Evolutionary conservation across 1,140 invertebrate genomes (phyloP), one percentile per base, ranked within the genome.

Genomic region (Eupristina koningsbergeri): DNA sequence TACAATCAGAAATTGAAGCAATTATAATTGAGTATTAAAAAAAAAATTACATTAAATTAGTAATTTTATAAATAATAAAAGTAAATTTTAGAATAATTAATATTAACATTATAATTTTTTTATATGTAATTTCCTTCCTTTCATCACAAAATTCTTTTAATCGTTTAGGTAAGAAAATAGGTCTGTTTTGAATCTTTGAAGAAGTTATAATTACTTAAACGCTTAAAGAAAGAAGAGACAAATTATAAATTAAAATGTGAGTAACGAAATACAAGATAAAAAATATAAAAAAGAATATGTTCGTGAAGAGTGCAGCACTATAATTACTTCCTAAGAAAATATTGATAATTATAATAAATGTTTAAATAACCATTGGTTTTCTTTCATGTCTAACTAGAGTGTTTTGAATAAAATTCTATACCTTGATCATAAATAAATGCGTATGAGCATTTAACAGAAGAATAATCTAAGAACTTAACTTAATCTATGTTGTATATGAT

Each of bases 321-420:
- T 39, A 69, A 5, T 22, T 39, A 36, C 15, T 69, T 19, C 17
- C 26, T 47, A 67, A 79, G 67, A 41, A 47, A 11, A 45, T 67
- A 41, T 76, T 74, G 41, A 82, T 82, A 76, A 82, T 82, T n/a
- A 73, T 63, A 76, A 82, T 82, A 47, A 82, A 58, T 34, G 58
- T 58, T 82, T 82, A 82, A 76, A 64, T 53, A 36, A 47, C 61
- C 31, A 3, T 6, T 17, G 53, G 61, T 13, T 67, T 31, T 36
- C 31, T 31, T 26, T 34, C 31, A 53, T 34, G 64, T 61, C 9
- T 3, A 39, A 22, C 26, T 7, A 8, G 22, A 64, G 58, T 41
- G 1, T n/a, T 22, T 15, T 29, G 39, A 22, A 61, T 61, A 61
- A 79, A 15, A 63, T 0, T 0, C 17, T 67, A 1, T 22, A 53